Evolutionary conservation across 1,140 invertebrate species (phyloP), one percentile per base, ranked within the genome.

Genomic region (Arctopsyche grandis): DNA sequence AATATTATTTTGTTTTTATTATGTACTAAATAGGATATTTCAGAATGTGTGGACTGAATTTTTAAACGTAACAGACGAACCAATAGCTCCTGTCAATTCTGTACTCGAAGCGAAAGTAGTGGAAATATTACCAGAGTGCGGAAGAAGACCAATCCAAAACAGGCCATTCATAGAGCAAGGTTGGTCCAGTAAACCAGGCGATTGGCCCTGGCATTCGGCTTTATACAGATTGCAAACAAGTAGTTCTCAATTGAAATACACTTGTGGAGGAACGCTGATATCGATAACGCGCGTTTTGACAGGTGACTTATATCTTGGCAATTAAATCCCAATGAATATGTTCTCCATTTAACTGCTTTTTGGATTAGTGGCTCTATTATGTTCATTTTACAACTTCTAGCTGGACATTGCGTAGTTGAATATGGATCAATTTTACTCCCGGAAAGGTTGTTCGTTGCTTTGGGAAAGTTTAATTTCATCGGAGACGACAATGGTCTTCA

Each of bases 171-270:
- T 76, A 16, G n/a, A 19, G 0, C 12, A 43, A 21, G 74, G 74
- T 14, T 58, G 1, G 3, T 0, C 4, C 0, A 19, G 24, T 19
- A 76, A 43, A 70, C 77, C 74, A 9, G 81, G 81, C 19, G 79
- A 80, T 63, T 82, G 81, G 81, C 79, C 81, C 0, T 82, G 81
- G 79, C 81, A 82, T 69, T 52, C 46, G n/a, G 79, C 79, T n/a
- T 5, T 82, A 5, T 82, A 77, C 43, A 76, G 69, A 44, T 14
- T 78, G 19, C 69, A 58, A 5, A 69, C 58, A 9, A 29, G 10
- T 29, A 48, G 43, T 4, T 63, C 19, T 52, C 60, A 76, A 29
- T 44, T 79, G n/a, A 22, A 19, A 60, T 82, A 80, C 26, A 80
- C 60, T 4, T 82, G 81, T 38, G 81, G 81, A 26, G 81, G 79